Evolutionary conservation across 2,888 invertebrate species (phyloP), one percentile per base, ranked within the genome.

Genomic region (Apamea epomidion): DNA sequence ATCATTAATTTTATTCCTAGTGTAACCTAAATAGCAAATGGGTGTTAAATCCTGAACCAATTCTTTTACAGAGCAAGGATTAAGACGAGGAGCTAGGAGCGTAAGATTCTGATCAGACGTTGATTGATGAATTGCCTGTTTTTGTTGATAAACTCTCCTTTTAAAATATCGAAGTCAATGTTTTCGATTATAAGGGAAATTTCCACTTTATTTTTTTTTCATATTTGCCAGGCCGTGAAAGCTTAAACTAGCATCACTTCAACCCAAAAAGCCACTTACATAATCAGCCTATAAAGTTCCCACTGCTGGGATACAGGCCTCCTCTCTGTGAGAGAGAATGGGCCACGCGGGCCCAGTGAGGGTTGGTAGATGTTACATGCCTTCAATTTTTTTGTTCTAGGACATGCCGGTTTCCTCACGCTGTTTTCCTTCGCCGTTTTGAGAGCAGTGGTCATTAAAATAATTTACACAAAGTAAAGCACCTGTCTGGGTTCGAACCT

Each of bases 51-150:
- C 65, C 74, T 80, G n/a, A 79, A 80, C 68, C 73, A 76, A 86
- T 87, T 81, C 82, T 82, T 81, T 54, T 84, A 86, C 78, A 82
- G 65, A 81, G 78, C 73, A 80, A 82, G 88, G 90, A 85, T 90
- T 90, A 89, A 89, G 88, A 81, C 69, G 64, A 62, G 71, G 75
- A 80, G 76, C 84, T 88, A 84, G 7, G 80, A 76, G 68, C 81
- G 78, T 73, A 78, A 83, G 89, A 89, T 89, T 90, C 78, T 67
- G 83, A 89, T 89, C 81, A 72, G 89, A 90, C 89, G 42, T 87
- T 89, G 89, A 89, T 90, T 86, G 90, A 89, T 89, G 83, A 90
- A 84, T 42, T 25, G 54, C 45, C 37, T 78, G 82, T 87, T 84
- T 86, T 84, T 87, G 84, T 89, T 90, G 82, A 89, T 87, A 89